These are phyloP conservation scores for Panthera tigris DNA, from an alignment of 2,113 vertebrate genomes.

Conservation along the genomic window DNA sequence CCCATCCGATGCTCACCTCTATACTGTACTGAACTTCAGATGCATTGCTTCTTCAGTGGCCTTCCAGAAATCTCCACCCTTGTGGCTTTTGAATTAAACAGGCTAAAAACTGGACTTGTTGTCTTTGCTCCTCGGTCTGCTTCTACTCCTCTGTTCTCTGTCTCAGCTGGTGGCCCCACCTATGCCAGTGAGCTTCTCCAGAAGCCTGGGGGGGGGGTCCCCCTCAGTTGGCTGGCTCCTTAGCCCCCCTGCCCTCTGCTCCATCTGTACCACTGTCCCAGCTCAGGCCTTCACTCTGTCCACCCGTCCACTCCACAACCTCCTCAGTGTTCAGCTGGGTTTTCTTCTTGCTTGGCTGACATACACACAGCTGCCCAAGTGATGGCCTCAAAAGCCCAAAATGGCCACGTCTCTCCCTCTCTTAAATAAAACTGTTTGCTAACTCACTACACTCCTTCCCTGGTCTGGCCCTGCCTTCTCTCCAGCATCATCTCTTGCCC, in stretches of 20 bases:
- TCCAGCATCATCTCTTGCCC: neutral
- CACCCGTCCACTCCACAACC: too few species aligned
- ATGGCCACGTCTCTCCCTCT: neutral
- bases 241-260: neutral
- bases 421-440: neutral
- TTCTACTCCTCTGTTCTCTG: neutral
- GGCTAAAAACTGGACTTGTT: neutral
- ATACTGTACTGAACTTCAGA: neutral
- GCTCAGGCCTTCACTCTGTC: too few species aligned
- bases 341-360: neutral
- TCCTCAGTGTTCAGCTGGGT: neutral
- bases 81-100: neutral
- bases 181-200: neutral
- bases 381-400: neutral
- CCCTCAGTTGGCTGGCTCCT: neutral
- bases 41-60: neutral
- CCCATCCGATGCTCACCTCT: neutral
- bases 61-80: neutral
- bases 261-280: neutral
- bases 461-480: neutral
- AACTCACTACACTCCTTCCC: neutral
- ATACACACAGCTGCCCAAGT: neutral
- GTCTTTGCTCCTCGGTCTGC: neutral
- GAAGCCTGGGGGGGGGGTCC: neutral
- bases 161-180: neutral